Conservation (phyloP, 2,797 vertebrate species). For the Gorsachius magnificus region DNA sequence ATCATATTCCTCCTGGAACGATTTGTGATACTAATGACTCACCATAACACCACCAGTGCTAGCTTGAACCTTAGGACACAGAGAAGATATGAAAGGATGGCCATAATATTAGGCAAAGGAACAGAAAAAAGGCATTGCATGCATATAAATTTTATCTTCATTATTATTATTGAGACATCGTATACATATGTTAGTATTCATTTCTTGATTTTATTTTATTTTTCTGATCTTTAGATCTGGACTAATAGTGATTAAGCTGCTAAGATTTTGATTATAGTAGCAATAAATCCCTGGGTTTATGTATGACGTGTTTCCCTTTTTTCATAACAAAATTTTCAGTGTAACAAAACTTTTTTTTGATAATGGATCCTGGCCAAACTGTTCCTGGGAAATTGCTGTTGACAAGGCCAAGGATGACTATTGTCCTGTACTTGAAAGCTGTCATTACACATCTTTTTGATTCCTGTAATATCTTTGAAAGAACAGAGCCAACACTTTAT, state of each 20-base stretch:
- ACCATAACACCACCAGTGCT: background rate
- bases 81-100: background rate
- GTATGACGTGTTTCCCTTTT: rapidly evolving
- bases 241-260: background rate
- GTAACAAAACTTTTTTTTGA: background rate
- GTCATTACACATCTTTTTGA: background rate
- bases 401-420: background rate
- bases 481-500: background rate
- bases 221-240: background rate
- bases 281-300: background rate
- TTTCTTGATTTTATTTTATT: background rate
- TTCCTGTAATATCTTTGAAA: background rate
- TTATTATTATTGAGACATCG: background rate
- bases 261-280: background rate
- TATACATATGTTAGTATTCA: background rate
- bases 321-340: background rate
- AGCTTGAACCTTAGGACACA: background rate
- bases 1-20: background rate
- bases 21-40: no score
- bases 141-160: background rate
- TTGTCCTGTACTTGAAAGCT: background rate
- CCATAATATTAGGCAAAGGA: background rate
- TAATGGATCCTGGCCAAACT: background rate
- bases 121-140: background rate
- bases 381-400: background rate